A percentile compares a stretch with the other conserved stretches of the same genome.
Conservation (phyloP, 2,888 invertebrate species). For the Cremastinae sp. region DNA sequence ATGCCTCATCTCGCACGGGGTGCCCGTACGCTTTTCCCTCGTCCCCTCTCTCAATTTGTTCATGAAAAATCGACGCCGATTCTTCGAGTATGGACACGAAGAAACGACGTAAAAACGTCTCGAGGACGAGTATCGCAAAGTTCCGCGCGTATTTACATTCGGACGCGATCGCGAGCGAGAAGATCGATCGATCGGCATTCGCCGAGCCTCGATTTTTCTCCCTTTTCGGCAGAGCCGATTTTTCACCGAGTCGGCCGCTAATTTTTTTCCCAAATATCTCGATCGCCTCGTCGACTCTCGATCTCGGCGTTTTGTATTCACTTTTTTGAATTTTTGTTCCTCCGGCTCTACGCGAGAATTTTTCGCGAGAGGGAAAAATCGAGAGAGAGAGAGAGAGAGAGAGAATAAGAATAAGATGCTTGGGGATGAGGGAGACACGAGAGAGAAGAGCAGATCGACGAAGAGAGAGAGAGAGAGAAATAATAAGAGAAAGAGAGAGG, state of each 20-base stretch:
- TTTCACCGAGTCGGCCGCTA: too few species aligned
- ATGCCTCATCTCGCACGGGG: neutral
- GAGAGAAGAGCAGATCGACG: constrained; percentile 60
- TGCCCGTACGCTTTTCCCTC: constrained; percentile 26
- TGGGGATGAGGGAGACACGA: constrained; percentile 56
- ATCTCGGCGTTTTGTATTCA: constrained; percentile 1
- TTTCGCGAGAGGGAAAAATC: constrained; percentile 31
- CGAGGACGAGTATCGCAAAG: constrained; percentile 20
- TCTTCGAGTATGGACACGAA: constrained; percentile 19
- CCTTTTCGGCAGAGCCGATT: too few species aligned
- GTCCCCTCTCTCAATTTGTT: constrained; percentile 30
- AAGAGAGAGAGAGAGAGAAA: constrained; percentile 62
- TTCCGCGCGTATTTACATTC: constrained; percentile 72
- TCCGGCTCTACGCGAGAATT: constrained; percentile 25
- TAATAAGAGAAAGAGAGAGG: constrained; percentile 52
- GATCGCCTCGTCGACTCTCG: neutral
- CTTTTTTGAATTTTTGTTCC: constrained; percentile 15
- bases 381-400: constrained; percentile 47
- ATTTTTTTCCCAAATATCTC: too few species aligned
- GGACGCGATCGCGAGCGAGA: constrained; percentile 58
- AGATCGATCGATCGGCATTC: constrained; percentile 40
- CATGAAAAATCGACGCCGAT: constrained; percentile 53
- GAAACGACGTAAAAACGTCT: constrained; percentile 26
- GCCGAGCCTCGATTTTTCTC: constrained; percentile 5
- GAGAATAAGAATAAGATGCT: constrained; percentile 56